These are phyloP conservation scores for Rhyacophila brunnea DNA, from an alignment of 1,140 invertebrate species.

Conservation along the genomic window DNA sequence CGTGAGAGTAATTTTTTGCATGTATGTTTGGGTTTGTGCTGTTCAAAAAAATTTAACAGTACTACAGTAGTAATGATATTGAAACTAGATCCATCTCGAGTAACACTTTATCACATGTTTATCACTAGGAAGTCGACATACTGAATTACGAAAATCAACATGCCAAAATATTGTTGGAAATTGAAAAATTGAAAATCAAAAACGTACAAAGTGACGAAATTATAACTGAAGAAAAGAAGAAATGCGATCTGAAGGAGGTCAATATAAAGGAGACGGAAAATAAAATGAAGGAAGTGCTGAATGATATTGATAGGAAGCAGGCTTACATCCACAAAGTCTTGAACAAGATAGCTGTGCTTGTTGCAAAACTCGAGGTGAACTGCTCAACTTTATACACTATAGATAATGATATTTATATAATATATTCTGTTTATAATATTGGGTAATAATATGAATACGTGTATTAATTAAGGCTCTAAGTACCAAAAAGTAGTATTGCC, in stretches of 20 bases:
- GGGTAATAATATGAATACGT: too few relatives aligned
- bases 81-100: too few relatives aligned
- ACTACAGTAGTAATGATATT: too few relatives aligned
- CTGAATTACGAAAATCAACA: slow-evolving; percentile 63
- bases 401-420: too few relatives aligned
- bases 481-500: too few relatives aligned
- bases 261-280: slow-evolving; percentile 53
- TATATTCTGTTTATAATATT: too few relatives aligned
- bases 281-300: slow-evolving; percentile 51
- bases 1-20: neutral
- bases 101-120: too few relatives aligned
- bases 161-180: slow-evolving; percentile 58
- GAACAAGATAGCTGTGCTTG: slow-evolving; percentile 12
- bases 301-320: slow-evolving; percentile 53
- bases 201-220: slow-evolving; percentile 32
- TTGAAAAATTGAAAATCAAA: slow-evolving; percentile 57
- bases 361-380: slow-evolving; percentile 15
- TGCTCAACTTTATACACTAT: too few relatives aligned
- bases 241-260: slow-evolving; percentile 42
- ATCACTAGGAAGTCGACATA: slow-evolving; percentile 57
- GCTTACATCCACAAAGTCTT: slow-evolving; percentile 14
- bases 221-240: slow-evolving; percentile 45
- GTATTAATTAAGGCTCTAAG: too few relatives aligned
- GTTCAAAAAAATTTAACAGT: too few relatives aligned
- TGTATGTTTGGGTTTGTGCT: too few relatives aligned